Evolutionary conservation across 2,113 vertebrate genomes (phyloP).

Genomic region (Melanocharis versteri): DNA sequence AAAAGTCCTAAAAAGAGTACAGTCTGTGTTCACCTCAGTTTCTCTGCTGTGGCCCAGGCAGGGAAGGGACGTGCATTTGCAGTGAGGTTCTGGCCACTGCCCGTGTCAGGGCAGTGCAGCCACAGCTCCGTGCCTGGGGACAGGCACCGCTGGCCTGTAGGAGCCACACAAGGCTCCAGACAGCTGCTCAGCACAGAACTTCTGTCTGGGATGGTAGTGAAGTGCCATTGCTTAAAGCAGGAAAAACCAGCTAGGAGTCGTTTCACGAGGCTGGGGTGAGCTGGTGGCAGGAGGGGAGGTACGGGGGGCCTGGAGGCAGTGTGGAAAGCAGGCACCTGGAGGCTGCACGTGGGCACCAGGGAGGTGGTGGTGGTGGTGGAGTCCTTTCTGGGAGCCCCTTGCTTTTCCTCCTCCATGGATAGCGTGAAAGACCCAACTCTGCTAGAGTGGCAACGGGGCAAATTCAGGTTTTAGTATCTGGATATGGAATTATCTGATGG

Average conservation of each 20-base stretch:
- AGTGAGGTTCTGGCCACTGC: background rate
- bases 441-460: background rate
- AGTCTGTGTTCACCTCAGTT: background rate
- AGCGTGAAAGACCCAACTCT: background rate
- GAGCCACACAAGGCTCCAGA: background rate
- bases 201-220: background rate
- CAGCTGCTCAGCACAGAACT: background rate
- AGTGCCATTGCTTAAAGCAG: background rate
- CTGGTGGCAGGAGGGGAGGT: fast-evolving
- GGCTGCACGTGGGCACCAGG: fast-evolving
- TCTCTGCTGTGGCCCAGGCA: background rate
- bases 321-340: background rate
- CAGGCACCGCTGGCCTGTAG: fast-evolving
- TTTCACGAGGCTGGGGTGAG: background rate
- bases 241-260: fast-evolving
- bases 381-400: background rate
- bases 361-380: background rate
- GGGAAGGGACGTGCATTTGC: background rate
- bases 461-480: background rate
- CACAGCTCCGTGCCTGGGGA: background rate
- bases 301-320: background rate
- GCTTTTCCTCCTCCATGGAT: background rate
- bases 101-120: background rate
- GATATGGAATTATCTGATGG: background rate
- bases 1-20: background rate